Conservation (phyloP, 2,113 vertebrate genomes). For the Macaca mulatta region DNA sequence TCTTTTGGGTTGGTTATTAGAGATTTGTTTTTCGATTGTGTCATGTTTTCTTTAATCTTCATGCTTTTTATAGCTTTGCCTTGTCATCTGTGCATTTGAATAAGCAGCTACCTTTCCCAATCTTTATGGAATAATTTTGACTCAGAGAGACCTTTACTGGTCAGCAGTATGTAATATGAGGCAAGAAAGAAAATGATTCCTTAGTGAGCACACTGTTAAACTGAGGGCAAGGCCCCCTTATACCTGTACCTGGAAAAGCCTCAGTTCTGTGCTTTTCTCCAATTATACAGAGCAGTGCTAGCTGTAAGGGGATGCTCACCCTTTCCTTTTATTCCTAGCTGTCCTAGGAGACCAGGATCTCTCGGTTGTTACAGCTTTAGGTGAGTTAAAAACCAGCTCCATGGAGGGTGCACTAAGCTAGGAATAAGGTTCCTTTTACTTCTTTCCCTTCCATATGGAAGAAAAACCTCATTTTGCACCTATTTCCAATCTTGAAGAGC, state of each 20-base stretch:
- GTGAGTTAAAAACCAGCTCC: background rate
- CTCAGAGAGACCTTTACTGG: background rate
- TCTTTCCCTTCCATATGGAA: background rate
- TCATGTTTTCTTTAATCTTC: background rate
- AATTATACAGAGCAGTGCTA: background rate
- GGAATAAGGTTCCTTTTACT: background rate
- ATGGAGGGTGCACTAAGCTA: background rate
- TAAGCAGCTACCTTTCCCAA: background rate
- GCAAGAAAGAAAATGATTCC: background rate
- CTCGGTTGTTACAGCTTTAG: background rate
- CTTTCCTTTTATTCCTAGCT: background rate
- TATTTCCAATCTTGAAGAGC: background rate
- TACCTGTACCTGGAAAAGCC: background rate
- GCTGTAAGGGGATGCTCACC: background rate
- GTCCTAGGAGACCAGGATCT: background rate
- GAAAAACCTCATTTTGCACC: background rate
- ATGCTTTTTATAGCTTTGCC: background rate
- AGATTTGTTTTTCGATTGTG: background rate
- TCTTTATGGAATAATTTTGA: background rate
- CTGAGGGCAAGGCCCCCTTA: background rate
- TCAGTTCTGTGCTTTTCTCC: background rate
- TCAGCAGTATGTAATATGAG: background rate
- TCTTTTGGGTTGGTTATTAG: background rate
- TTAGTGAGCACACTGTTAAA: background rate
- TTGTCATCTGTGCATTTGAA: background rate